Base-by-base conservation (phyloP, 2,888 invertebrate species). In the Drosophila recens region DNA sequence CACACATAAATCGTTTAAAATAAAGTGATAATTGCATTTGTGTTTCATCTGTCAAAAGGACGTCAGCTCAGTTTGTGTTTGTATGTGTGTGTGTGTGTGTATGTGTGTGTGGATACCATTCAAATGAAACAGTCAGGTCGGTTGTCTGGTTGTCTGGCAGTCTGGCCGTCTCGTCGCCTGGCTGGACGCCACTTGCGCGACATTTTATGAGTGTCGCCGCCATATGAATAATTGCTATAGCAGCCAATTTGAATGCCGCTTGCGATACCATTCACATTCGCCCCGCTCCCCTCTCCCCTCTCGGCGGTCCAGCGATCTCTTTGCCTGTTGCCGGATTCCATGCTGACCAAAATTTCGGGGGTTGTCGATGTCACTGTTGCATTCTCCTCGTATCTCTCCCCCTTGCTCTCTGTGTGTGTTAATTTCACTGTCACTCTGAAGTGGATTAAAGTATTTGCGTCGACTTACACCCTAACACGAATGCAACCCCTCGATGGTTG, bases 21-120 rank as follows among this genome's bases (percentile, higher is more conserved):
- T 89, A 87, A 90, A 90, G 89, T 89, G 89, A 87, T 89, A 89
- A 89, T 89, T 89, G 88, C 90, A 84, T 89, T 88, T 89, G 89
- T 87, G 87, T 88, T 88, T 79, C 77, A 85, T 83, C 87, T 90
- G 90, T 88, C 90, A 88, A 83, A 81, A 70, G 85, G 79, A 87
- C 80, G 75, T 75, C 88, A 83, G 82, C 65, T 65, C 73, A 61
- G 67, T 48, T 40, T 46, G 46, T 54, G 48, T 46, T n/a, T 56
- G n/a, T 52, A 30, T 58, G 40, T 52, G 33, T 33, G 9, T 43
- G 30, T 43, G 33, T 45, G 17, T 54, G 34, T 53, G 27, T 56
- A 23, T 40, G 11, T 43, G 30, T 27, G 57, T 23, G 30, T 61
- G 17, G 0, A 34, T 20, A 30, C 20, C 36, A 56, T 40, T 46